Conservation (phyloP, 2,888 invertebrate genomes). For the Drosophila meridionalis region DNA sequence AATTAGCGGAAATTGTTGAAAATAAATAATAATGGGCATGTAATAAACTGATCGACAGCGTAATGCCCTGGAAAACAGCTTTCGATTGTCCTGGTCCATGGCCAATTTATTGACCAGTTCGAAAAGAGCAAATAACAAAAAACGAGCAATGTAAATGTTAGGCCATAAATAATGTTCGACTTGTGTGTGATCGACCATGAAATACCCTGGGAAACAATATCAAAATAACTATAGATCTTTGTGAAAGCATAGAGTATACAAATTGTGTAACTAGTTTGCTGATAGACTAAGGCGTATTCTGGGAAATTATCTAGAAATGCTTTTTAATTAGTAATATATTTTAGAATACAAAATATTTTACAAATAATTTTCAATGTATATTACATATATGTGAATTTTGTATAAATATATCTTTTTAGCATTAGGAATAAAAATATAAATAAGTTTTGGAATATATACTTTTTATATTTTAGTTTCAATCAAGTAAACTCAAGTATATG, state of each 20-base stretch:
- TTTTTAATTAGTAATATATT: too few relatives aligned
- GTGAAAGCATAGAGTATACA: too few relatives aligned
- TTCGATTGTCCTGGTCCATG: not conserved
- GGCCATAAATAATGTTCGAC: not conserved
- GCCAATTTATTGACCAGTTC: not conserved
- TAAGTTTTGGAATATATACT: too few relatives aligned
- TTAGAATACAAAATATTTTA: too few relatives aligned
- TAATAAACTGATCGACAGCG: conserved; percentile 9
- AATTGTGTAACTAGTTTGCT: too few relatives aligned
- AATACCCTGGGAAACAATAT: conserved; percentile 8
- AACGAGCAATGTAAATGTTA: not conserved
- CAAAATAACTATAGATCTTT: not conserved
- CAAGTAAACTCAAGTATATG: too few relatives aligned
- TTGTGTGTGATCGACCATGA: not conserved
- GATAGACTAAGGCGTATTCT: not conserved
- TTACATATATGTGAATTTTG: too few relatives aligned
- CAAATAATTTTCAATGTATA: too few relatives aligned
- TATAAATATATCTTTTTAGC: too few relatives aligned
- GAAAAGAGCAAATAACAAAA: not conserved
- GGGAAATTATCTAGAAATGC: too few relatives aligned
- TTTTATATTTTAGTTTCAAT: too few relatives aligned
- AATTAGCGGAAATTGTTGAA: conserved; percentile 60
- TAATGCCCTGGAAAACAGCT: conserved; percentile 17
- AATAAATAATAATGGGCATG: conserved; percentile 49
- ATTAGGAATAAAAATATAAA: too few relatives aligned